Evolutionary conservation across 2,797 vertebrate species (phyloP).

Genomic region (Chelonia mydas): DNA sequence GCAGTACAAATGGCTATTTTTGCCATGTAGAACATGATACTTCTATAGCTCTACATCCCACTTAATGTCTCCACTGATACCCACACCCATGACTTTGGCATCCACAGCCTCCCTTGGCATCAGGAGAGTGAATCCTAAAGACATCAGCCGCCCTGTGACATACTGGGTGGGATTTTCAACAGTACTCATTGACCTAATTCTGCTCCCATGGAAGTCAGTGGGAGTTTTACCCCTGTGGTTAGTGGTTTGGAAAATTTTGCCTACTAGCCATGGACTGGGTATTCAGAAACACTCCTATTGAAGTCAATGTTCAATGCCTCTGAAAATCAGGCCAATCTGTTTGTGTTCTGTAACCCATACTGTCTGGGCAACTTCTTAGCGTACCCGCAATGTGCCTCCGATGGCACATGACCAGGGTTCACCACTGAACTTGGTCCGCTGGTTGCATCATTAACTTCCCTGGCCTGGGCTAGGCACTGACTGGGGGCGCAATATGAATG

Average conservation of each 20-base stretch:
- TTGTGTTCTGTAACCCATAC: background rate
- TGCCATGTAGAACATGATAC: background rate
- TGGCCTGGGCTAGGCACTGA: too few species aligned
- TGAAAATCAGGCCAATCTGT: background rate
- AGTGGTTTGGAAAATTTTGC: background rate
- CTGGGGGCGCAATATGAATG: too few species aligned
- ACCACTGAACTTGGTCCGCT: too few species aligned
- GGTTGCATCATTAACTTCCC: too few species aligned
- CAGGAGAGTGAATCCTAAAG: background rate
- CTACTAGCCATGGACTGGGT: background rate
- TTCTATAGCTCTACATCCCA: background rate
- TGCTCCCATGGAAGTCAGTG: background rate
- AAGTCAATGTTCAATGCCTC: background rate
- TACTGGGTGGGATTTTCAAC: background rate
- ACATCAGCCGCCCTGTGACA: fast-evolving
- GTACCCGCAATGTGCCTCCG: too few species aligned
- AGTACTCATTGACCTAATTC: background rate
- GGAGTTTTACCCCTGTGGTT: fast-evolving
- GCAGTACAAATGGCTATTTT: background rate
- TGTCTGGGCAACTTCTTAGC: background rate
- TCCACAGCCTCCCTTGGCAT: background rate
- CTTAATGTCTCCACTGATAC: background rate
- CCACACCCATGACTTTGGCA: background rate
- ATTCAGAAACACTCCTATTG: background rate
- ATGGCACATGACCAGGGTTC: too few species aligned